phyloP scores from a whole-genome alignment of 2,113 vertebrate genomes.

The Copsychus sechellarum region DNA sequence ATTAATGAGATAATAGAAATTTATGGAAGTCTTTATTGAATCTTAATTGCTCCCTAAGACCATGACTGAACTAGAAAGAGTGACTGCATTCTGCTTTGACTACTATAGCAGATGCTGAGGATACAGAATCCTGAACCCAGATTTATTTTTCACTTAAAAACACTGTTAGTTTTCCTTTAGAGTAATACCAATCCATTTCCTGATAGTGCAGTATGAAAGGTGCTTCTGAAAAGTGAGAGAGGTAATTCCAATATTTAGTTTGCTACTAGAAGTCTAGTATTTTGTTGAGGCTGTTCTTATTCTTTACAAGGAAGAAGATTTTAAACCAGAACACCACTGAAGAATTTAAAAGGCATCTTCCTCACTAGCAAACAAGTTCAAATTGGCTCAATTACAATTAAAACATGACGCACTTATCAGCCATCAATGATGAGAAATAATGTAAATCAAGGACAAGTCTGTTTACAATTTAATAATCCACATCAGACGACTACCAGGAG shows the following conservation, averaged over 20 bases:
- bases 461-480: conserved; percentile 28
- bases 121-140: background rate
- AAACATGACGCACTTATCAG: conserved; percentile 40
- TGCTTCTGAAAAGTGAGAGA: background rate
- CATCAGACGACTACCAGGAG: background rate
- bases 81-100: background rate
- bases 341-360: conserved; percentile 22
- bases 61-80: background rate
- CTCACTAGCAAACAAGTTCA: conserved; percentile 7
- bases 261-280: background rate
- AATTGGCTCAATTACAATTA: conserved; percentile 42
- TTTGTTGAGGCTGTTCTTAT: background rate
- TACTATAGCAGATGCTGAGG: background rate
- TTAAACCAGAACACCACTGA: background rate
- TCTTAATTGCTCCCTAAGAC: conserved; percentile 42
- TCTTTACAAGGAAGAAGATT: background rate
- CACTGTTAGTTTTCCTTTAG: background rate
- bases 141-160: background rate
- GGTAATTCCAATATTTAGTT: background rate
- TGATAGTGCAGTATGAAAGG: background rate
- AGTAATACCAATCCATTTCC: background rate
- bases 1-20: conserved; percentile 38
- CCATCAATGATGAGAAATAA: conserved; percentile 32
- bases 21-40: conserved; percentile 45
- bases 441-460: conserved; percentile 27